Conservation (phyloP, 2,113 vertebrate species). For the Platysternon megacephalum region DNA sequence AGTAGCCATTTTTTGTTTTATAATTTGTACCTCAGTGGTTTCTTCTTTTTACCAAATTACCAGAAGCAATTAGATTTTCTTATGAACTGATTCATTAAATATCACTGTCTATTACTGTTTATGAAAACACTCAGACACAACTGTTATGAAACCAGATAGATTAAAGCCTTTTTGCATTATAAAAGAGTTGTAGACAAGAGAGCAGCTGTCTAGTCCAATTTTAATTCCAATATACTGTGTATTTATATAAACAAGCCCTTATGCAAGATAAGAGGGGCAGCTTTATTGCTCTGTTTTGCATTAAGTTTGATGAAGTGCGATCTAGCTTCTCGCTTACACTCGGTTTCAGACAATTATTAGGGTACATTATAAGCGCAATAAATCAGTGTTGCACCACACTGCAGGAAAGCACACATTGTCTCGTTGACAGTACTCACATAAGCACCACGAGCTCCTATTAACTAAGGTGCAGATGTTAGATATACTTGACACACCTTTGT, state of each 20-base stretch:
- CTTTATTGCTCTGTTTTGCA: constrained; percentile 12
- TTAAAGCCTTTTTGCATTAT: constrained; percentile 61
- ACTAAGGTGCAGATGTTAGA: not conserved
- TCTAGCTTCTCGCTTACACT: constrained; percentile 44
- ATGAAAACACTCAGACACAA: not conserved
- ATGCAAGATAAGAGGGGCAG: constrained; percentile 32
- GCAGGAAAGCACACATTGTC: not conserved
- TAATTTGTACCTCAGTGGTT: not conserved
- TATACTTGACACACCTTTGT: not conserved
- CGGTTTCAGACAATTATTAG: constrained; percentile 52
- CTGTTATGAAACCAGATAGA: constrained; percentile 10
- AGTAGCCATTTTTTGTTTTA: not conserved
- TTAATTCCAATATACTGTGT: constrained; percentile 19
- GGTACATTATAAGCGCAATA: constrained; percentile 8
- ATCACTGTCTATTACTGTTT: constrained; percentile 19
- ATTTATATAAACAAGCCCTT: not conserved
- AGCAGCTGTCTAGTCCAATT: constrained; percentile 37
- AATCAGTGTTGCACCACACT: not conserved
- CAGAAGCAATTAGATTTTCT: not conserved
- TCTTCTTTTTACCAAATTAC: constrained; percentile 16
- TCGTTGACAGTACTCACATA: not conserved
- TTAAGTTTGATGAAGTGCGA: constrained; percentile 36
- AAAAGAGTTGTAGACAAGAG: constrained; percentile 39
- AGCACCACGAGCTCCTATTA: not conserved
- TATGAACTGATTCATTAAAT: constrained; percentile 24